These are phyloP conservation scores for Portevinia maculata DNA, from an alignment of 2,888 invertebrate species.

Conservation along the genomic window DNA sequence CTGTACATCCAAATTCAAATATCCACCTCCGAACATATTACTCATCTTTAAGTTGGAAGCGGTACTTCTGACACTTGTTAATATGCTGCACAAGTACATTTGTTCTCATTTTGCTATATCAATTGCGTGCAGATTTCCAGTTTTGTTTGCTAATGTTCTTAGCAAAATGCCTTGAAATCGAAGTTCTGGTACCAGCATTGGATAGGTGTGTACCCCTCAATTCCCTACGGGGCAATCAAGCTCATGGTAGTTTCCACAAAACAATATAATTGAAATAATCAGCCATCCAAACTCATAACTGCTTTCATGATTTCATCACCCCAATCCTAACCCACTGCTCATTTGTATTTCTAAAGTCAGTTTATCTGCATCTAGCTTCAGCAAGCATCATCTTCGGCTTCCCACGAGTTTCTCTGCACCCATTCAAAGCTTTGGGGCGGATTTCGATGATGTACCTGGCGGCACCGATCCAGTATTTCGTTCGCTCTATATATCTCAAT, in stretches of 20 bases:
- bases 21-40: no score
- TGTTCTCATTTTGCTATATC: neutral
- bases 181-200: neutral
- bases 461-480: conserved; percentile 29
- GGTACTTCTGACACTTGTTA: no score
- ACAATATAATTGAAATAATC: conserved; percentile 42
- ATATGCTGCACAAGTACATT: no score
- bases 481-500: conserved; percentile 5
- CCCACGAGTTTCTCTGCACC: conserved; percentile 49
- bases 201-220: neutral
- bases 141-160: neutral
- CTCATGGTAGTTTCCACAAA: conserved; percentile 21
- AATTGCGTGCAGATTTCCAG: neutral
- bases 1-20: no score
- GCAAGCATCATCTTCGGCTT: conserved; percentile 34
- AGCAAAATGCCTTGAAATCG: neutral
- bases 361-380: conserved; percentile 8
- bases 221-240: neutral
- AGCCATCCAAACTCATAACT: conserved; percentile 25
- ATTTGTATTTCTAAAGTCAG: conserved; percentile 4
- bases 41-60: no score
- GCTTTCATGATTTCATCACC: conserved; percentile 15
- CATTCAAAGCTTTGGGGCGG: conserved; percentile 26
- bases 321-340: neutral
- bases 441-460: conserved; percentile 58